phyloP scores from a whole-genome alignment of 2,888 invertebrate genomes.

The Andrena minutula region DNA sequence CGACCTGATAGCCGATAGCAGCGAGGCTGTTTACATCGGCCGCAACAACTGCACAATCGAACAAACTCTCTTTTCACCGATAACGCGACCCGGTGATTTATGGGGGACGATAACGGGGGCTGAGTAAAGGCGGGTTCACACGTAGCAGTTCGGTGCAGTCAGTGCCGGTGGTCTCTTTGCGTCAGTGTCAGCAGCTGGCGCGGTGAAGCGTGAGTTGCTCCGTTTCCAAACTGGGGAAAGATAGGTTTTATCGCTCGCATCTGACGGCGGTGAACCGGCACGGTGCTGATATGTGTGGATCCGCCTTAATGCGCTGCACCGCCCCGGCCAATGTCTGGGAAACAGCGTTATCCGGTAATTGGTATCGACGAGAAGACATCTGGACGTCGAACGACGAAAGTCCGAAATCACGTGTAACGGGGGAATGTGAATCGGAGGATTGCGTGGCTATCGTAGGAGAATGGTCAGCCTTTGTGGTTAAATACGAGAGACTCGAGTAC shows the following conservation, averaged over 20 bases:
- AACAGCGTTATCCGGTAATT: slow-evolving; percentile 29
- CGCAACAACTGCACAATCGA: slow-evolving; percentile 58
- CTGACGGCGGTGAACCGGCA: too few species aligned
- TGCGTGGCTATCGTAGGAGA: neutral
- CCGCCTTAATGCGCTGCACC: slow-evolving; percentile 40
- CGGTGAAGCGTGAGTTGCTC: too few species aligned
- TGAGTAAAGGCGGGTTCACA: too few species aligned
- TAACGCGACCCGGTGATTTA: slow-evolving; percentile 74
- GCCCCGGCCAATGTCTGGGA: slow-evolving; percentile 46
- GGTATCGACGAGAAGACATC: slow-evolving; percentile 37
- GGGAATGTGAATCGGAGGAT: slow-evolving; percentile 15
- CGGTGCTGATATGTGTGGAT: too few species aligned
- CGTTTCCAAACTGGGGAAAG: too few species aligned
- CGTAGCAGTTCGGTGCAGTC: too few species aligned
- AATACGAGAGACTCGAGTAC: neutral
- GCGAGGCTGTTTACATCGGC: slow-evolving; percentile 73
- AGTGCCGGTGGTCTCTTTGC: too few species aligned
- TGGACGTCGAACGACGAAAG: slow-evolving; percentile 29
- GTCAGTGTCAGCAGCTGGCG: too few species aligned
- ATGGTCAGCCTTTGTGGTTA: slow-evolving; percentile 30
- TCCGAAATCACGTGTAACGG: slow-evolving; percentile 26
- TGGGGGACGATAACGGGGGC: slow-evolving; percentile 68
- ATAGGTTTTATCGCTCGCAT: too few species aligned
- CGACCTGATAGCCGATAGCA: slow-evolving; percentile 51
- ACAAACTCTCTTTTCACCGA: slow-evolving; percentile 72